Conservation (phyloP, 2,888 invertebrate genomes). For the Oscheius myriophilus region DNA sequence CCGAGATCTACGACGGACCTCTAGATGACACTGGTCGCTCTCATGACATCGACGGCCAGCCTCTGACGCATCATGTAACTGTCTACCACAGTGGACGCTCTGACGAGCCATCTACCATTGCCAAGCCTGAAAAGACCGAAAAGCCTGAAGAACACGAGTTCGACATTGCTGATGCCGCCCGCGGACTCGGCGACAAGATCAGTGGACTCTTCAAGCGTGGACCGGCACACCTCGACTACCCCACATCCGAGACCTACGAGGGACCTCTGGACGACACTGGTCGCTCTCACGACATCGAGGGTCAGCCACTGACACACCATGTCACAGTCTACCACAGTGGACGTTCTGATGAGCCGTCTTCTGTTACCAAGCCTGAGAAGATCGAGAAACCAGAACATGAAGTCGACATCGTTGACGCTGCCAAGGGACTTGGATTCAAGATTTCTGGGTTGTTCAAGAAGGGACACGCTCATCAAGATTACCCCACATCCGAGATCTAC, state of each 20-base stretch:
- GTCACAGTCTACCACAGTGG: constrained; percentile 43
- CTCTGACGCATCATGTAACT: constrained; percentile 37
- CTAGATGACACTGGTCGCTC: constrained; percentile 29
- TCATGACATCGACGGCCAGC: constrained; percentile 33
- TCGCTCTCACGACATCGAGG: constrained; percentile 30
- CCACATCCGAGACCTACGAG: constrained; percentile 34
- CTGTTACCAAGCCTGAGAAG: constrained; percentile 1
- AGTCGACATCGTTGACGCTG: not conserved
- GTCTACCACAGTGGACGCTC: constrained; percentile 41
- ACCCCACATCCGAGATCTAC: constrained; percentile 36
- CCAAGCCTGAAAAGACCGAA: constrained; percentile 5
- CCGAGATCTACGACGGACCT: constrained; percentile 38
- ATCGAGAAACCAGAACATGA: constrained; percentile 6
- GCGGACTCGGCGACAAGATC: constrained; percentile 15
- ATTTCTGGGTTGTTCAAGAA: constrained; percentile 29
- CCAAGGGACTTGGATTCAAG: constrained; percentile 13
- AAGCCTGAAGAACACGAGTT: constrained; percentile 21
- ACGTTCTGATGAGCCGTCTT: constrained; percentile 27
- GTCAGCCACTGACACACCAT: constrained; percentile 35
- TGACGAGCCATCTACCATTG: constrained; percentile 22
- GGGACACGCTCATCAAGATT: constrained; percentile 36
- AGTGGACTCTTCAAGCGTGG: constrained; percentile 34
- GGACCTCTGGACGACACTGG: constrained; percentile 36
- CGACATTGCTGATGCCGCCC: constrained; percentile 22
- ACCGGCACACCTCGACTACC: constrained; percentile 37